Percentiles rank a stretch among this genome's conserved stretches.
These are phyloP conservation scores for Platorchestia sp. DNA, from an alignment of 1,140 invertebrate species.

Conservation along the genomic window DNA sequence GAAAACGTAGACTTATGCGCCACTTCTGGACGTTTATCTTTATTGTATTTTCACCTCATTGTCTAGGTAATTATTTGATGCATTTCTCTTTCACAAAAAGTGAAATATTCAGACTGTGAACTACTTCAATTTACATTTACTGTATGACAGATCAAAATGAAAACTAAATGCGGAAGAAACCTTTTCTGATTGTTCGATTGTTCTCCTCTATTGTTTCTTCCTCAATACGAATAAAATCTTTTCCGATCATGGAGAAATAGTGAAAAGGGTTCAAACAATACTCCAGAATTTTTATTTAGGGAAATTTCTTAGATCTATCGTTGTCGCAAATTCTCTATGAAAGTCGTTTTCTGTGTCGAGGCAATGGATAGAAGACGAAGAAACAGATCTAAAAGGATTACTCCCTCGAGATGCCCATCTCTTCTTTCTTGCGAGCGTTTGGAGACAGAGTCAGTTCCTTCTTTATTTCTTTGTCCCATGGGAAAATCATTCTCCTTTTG, in stretches of 20 bases:
- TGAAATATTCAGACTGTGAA: not conserved
- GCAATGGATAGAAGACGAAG: not conserved
- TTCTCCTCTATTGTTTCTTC: not conserved
- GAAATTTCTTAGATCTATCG: not conserved
- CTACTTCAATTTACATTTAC: not conserved
- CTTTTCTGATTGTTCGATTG: not conserved
- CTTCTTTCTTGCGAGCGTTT: not conserved
- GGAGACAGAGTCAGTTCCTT: not conserved
- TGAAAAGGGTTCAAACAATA: not conserved
- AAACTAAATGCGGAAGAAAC: not conserved
- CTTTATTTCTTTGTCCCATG: not conserved
- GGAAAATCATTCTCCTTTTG: not conserved
- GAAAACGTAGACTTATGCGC: too few relatives aligned
- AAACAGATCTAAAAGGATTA: not conserved
- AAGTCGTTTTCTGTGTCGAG: not conserved
- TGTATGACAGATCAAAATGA: not conserved
- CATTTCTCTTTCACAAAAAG: not conserved
- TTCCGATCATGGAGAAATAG: not conserved
- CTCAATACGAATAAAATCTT: not conserved
- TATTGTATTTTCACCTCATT: not conserved
- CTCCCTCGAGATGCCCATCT: not conserved
- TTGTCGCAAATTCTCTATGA: not conserved
- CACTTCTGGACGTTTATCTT: too few relatives aligned
- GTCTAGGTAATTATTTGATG: not conserved
- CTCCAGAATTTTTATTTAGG: not conserved